These are phyloP conservation scores for Drosophila vallismaia DNA, from an alignment of 2,888 invertebrate genomes.

Conservation along the genomic window DNA sequence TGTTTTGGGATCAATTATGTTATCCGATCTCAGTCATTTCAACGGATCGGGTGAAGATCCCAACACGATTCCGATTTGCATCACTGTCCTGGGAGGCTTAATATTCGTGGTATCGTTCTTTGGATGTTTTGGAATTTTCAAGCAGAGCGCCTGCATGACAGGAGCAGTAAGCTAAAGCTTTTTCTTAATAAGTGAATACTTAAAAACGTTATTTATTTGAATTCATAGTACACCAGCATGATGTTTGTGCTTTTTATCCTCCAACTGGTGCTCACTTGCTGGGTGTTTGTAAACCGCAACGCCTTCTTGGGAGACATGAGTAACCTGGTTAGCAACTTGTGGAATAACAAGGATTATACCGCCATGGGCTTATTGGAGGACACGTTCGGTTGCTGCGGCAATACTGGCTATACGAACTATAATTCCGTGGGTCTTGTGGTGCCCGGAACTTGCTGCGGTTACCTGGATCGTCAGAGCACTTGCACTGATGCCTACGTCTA, in stretches of 20 bases:
- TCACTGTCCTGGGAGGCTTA: conserved; percentile 88
- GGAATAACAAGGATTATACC: conserved; percentile 59
- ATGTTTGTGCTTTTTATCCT: conserved; percentile 89
- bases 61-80: conserved; percentile 86
- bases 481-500: conserved; percentile 48
- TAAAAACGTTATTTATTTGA: neutral
- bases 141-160: conserved; percentile 93
- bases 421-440: conserved; percentile 3
- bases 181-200: neutral
- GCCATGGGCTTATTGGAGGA: conserved; percentile 79
- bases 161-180: conserved; percentile 87
- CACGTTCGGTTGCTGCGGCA: conserved; percentile 75
- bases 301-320: conserved; percentile 85
- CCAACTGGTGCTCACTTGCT: conserved; percentile 90
- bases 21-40: conserved; percentile 86
- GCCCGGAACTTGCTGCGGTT: conserved; percentile 75
- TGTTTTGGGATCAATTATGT: conserved; percentile 87
- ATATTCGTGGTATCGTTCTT: conserved; percentile 93
- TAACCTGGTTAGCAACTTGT: conserved; percentile 84
- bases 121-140: conserved; percentile 94
- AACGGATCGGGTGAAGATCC: conserved; percentile 84
- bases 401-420: conserved; percentile 51
- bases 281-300: conserved; percentile 87
- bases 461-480: conserved; percentile 22
- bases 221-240: conserved; percentile 88